These are phyloP conservation scores for Matsumurasca onukii DNA, from an alignment of 1,140 invertebrate species.

Conservation along the genomic window DNA sequence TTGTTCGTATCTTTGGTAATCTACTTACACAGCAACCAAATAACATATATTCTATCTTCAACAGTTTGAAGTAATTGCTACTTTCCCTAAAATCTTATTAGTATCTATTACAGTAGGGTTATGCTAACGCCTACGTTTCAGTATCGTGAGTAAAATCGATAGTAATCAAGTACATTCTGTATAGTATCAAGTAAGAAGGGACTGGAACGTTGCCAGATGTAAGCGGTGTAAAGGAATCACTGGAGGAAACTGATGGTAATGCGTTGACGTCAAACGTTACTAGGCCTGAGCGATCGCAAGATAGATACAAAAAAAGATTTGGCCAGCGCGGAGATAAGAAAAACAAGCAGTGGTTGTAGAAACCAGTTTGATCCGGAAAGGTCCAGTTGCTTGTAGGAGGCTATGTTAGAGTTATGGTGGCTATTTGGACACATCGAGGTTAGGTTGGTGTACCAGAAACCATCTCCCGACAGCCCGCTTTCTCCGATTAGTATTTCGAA, in stretches of 20 bases:
- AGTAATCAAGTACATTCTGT: no score
- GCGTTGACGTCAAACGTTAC: neutral
- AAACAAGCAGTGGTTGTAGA: slow-evolving; percentile 12
- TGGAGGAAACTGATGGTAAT: neutral
- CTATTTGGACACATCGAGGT: slow-evolving; percentile 13
- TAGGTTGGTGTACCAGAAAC: slow-evolving; percentile 1
- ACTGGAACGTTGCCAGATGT: neutral
- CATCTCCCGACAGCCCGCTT: neutral
- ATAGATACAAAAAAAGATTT: slow-evolving; percentile 3
- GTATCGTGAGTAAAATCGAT: no score
- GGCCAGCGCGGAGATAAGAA: neutral
- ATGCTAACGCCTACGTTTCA: no score
- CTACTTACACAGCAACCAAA: no score
- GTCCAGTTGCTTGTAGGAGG: neutral
- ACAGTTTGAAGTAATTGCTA: no score
- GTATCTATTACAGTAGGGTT: no score
- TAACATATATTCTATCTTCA: no score
- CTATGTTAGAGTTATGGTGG: neutral
- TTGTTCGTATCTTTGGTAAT: no score
- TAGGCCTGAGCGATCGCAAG: neutral
- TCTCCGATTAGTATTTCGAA: no score
- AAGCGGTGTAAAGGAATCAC: no score
- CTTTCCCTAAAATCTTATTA: no score
- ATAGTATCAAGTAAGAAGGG: neutral
- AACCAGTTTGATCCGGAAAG: slow-evolving; percentile 9